Evolutionary conservation across 2,797 vertebrate genomes (phyloP).

Genomic region (Pseudochromis fuscus): DNA sequence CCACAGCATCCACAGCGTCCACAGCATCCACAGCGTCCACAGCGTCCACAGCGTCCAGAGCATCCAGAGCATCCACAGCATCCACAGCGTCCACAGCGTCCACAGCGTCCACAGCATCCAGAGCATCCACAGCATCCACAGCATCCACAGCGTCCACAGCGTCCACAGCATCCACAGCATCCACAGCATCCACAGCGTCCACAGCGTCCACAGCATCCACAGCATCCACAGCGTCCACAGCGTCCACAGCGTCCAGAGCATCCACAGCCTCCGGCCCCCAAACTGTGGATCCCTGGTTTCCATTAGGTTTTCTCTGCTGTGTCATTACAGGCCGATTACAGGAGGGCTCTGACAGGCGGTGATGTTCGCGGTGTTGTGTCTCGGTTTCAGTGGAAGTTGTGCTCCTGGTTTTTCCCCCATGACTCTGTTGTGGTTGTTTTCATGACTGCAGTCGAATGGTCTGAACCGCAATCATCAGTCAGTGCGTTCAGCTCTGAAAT

Average conservation of each 20-base stretch:
- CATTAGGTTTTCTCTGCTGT: neutral
- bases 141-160: neutral
- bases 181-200: neutral
- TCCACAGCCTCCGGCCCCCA: neutral
- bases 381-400: constrained; percentile 8
- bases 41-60: too few relatives aligned
- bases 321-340: neutral
- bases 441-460: neutral
- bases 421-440: constrained; percentile 17
- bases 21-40: neutral
- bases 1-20: neutral
- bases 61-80: neutral
- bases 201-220: neutral
- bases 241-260: constrained; percentile 1
- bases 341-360: neutral
- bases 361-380: neutral
- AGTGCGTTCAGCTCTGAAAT: constrained; percentile 13
- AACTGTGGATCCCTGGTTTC: neutral
- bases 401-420: constrained; percentile 14
- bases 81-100: constrained; percentile 1
- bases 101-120: neutral
- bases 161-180: neutral
- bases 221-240: neutral
- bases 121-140: neutral
- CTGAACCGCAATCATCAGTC: neutral